Evolutionary conservation across 2,888 invertebrate genomes (phyloP).

Genomic region (Nomada fucata): DNA sequence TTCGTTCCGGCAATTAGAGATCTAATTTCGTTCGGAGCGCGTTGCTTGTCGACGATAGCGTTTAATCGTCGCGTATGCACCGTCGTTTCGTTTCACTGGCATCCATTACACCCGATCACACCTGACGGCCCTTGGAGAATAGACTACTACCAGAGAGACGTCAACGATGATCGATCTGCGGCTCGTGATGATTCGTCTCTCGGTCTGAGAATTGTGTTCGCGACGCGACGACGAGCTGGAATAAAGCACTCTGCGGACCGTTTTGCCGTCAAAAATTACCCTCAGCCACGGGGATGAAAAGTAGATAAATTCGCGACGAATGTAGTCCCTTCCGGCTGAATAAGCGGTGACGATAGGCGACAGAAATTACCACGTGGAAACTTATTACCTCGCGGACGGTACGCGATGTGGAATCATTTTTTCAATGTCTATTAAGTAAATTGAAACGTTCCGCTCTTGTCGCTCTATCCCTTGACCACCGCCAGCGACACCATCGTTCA

Average conservation of each 20-base stretch:
- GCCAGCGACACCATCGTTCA: no score
- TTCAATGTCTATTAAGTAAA: slow-evolving; percentile 34
- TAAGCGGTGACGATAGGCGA: background rate
- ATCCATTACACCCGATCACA: slow-evolving; percentile 29
- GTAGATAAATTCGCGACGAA: slow-evolving; percentile 26
- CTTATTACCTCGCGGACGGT: slow-evolving; percentile 5
- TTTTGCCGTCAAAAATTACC: slow-evolving; percentile 8
- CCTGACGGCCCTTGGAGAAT: slow-evolving; percentile 27
- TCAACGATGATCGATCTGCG: slow-evolving; percentile 39
- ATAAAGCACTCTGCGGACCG: slow-evolving; percentile 16
- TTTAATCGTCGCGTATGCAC: slow-evolving; percentile 63
- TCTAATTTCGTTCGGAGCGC: slow-evolving; percentile 49
- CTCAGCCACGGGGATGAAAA: slow-evolving; percentile 9
- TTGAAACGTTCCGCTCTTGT: slow-evolving; percentile 21
- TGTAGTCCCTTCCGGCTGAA: slow-evolving; percentile 8
- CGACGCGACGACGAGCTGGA: slow-evolving; percentile 3
- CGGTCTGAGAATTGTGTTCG: slow-evolving; percentile 19
- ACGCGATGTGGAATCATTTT: slow-evolving; percentile 17
- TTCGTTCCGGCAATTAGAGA: slow-evolving; percentile 51
- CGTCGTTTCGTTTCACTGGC: slow-evolving; percentile 26
- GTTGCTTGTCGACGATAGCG: slow-evolving; percentile 27
- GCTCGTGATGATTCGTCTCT: slow-evolving; percentile 1
- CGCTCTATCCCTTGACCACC: no score
- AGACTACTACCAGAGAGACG: slow-evolving; percentile 15
- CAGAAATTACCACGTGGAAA: slow-evolving; percentile 26